phyloP scores from a whole-genome alignment of 2,113 vertebrate genomes.

The Callorhinus ursinus region DNA sequence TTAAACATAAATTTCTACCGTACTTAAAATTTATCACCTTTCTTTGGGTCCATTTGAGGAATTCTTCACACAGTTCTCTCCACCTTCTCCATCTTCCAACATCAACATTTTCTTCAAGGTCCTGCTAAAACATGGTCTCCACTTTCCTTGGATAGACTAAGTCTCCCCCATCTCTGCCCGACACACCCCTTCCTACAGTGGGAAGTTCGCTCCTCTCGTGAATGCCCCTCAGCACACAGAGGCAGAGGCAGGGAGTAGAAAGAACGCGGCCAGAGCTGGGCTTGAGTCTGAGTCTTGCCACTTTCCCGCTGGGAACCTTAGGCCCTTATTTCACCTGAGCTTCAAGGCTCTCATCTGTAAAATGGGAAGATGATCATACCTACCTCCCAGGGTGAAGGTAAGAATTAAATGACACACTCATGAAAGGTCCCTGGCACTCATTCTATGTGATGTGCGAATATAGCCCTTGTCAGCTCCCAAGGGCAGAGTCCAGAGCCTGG shows the following conservation, averaged over 20 bases:
- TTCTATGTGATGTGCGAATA: background rate
- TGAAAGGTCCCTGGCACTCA: background rate
- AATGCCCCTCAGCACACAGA: background rate
- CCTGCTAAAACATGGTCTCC: background rate
- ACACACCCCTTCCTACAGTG: background rate
- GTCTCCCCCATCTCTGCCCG: background rate
- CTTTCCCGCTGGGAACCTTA: background rate
- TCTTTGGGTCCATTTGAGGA: background rate
- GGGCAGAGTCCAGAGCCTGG: background rate
- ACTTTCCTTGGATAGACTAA: background rate
- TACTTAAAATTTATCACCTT: background rate
- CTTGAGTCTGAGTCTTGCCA: background rate
- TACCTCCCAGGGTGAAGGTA: background rate
- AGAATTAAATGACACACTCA: background rate
- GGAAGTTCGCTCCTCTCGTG: accelerated
- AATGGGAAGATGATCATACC: background rate
- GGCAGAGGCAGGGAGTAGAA: background rate
- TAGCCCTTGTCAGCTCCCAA: background rate
- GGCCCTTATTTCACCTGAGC: background rate
- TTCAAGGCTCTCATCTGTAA: background rate
- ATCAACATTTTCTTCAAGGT: background rate
- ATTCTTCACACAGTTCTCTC: background rate
- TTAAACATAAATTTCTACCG: background rate
- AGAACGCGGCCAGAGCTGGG: background rate
- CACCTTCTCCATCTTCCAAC: background rate